Conservation (phyloP, 2,113 vertebrate species). For the Smithornis capensis region DNA sequence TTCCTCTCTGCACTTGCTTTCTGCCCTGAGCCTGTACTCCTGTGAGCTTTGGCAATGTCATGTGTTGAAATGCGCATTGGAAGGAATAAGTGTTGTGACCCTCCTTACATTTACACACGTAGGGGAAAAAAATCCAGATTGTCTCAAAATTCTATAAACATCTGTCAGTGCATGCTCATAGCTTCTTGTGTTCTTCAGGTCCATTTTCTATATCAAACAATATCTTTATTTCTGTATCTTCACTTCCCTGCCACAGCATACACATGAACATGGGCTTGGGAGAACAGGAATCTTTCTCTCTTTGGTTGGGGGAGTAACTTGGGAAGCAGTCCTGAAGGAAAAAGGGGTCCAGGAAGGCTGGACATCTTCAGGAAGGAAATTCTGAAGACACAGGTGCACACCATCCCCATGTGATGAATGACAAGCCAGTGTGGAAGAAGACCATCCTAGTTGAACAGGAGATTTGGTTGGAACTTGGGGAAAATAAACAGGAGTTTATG, state of each 20-base stretch:
- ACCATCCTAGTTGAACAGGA: not conserved
- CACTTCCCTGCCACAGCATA: not conserved
- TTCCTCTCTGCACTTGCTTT: not conserved
- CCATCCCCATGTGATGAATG: fast-evolving
- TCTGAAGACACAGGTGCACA: not conserved
- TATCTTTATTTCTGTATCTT: not conserved
- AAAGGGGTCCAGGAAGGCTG: not conserved
- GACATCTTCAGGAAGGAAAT: not conserved
- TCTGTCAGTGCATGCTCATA: not conserved
- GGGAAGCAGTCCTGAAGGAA: not conserved
- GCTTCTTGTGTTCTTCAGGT: not conserved
- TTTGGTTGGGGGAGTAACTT: not conserved
- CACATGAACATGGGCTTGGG: not conserved
- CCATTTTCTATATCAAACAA: not conserved
- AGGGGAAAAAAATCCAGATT: not conserved
- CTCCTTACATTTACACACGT: not conserved
- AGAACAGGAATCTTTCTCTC: not conserved
- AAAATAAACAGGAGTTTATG: not conserved
- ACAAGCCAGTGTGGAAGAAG: fast-evolving
- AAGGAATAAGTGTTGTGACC: not conserved
- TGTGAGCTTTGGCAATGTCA: not conserved
- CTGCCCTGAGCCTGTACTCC: not conserved
- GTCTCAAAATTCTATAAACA: not conserved
- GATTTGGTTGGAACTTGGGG: not conserved
- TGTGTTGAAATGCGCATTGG: not conserved